phyloP scores from a whole-genome alignment of 2,797 vertebrate species.

The Pteropus rufus region DNA sequence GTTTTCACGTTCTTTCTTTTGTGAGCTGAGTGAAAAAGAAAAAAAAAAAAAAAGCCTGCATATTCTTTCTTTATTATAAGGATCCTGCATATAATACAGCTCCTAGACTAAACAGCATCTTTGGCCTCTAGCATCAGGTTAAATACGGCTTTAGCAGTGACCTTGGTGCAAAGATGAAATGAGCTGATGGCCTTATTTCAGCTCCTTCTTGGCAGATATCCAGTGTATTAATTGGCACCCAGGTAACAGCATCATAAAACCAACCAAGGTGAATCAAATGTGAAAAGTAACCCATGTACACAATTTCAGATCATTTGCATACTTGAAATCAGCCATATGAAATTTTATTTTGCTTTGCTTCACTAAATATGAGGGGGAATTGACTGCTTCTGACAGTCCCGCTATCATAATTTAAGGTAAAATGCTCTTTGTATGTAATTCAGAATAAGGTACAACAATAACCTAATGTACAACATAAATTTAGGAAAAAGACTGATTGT shows the following conservation, averaged over 20 bases:
- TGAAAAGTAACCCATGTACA: background rate
- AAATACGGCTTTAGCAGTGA: constrained; percentile 38
- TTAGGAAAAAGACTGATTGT: background rate
- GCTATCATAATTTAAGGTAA: background rate
- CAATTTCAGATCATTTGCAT: background rate
- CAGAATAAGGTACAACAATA: background rate
- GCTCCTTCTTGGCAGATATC: constrained; percentile 21
- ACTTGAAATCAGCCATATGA: background rate
- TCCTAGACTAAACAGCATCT: background rate
- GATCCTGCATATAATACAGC: background rate
- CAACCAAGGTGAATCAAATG: background rate
- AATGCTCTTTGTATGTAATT: background rate
- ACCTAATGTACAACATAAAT: background rate
- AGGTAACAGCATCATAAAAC: background rate
- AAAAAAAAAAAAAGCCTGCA: background rate
- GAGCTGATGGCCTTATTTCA: constrained; percentile 31
- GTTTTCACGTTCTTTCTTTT: background rate
- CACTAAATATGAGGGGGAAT: background rate
- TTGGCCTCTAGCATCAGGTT: background rate
- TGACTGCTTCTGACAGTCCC: background rate
- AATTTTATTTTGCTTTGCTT: background rate
- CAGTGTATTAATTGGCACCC: constrained; percentile 25
- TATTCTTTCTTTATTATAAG: background rate
- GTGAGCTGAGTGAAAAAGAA: background rate
- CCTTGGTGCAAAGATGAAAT: constrained; percentile 28